Evolutionary conservation across 2,888 invertebrate genomes (phyloP), one percentile per base, ranked within the genome.

Genomic region (Coelogynopora nodosa): DNA sequence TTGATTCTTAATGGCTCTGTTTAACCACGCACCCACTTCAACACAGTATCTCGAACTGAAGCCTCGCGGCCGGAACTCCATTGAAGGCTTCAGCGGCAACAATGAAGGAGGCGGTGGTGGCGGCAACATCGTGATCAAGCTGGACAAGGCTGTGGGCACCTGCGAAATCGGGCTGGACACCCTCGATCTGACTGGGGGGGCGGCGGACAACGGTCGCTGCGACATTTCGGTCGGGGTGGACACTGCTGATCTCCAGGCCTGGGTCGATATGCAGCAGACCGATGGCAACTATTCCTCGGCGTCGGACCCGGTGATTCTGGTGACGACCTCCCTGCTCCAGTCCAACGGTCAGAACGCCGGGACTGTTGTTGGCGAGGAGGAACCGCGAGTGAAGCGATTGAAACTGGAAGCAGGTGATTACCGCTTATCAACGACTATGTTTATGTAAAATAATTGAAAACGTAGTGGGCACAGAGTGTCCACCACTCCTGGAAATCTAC

Each of bases 31-130:
- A n/a, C n/a, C n/a, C n/a, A n/a, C n/a, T n/a, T n/a, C 18, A 49
- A 13, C 18, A 49, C 31, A 84, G 84, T 87, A 87, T 86, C 30
- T 87, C 0, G 87, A 87, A 74, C 27, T 87, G 28, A 87, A 87
- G 28, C 87, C 85, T 23, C 2, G 87, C 0, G 83, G 83, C 23
- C 28, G 87, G 10, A 84, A 23, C n/a, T 27, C 49, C 28, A n/a
- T 84, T 10, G 85, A 30, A 18, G 27, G 67, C 23, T 67, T 23
- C 5, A 18, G n/a, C 2, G 84, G n/a, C 10, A 67, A n/a, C n/a
- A n/a, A n/a, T n/a, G n/a, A n/a, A n/a, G n/a, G n/a, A n/a, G n/a
- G 84, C 10, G 26, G 5, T 10, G 2, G 2, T 84, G 83, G n/a
- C 30, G 30, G 28, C 30, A n/a, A 30, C n/a, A 27, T 28, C 1